Base-by-base conservation (phyloP, 2,113 vertebrate genomes). In the Corvus hawaiiensis region DNA sequence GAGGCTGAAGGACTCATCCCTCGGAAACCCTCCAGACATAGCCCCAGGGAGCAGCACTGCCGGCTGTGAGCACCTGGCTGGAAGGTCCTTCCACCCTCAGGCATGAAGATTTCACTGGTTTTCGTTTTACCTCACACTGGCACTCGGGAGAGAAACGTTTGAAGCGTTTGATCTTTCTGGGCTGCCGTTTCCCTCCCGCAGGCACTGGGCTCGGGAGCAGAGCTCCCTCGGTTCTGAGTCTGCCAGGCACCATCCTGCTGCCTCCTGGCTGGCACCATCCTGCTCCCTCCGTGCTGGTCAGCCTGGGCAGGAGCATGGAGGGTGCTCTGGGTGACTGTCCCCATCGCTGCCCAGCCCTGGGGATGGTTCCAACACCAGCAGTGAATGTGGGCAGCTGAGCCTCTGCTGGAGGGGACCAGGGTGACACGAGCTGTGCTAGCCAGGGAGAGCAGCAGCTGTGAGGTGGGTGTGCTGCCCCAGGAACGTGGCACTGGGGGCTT, bases 191-290 rank as follows among this genome's bases (percentile, higher is more conserved):
- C 52, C 61, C 48, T 64, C 62, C 68, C 0, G 5, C 81, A 75
- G 69, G 37, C 16, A 0, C 26, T 0, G 0, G 66, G 78, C 61
- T 74, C 10, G 0, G 48, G 39, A 59, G 69, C 3, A 5, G 77
- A 78, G 23, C 48, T 87, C 66, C 75, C 39, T n/a, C n/a, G 16
- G 19, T 5, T 66, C 71, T 49, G 79, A 4, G 5, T n/a, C 55
- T 32, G 39, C 54, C 4, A 1, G 32, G 37, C 44, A n/a, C 2
- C 4, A 0, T 27, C 72, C 43, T 16, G 8, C 21, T 54, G 4
- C 24, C 5, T 6, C 17, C 10, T 1, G 1, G 15, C 41, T 12
- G 49, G 18, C 18, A 69, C 4, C 28, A 27, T 26, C 58, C 72
- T 23, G 24, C 49, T 24, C 51, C 20, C 15, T 26, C 48, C 3